Base-by-base conservation (phyloP, 1,140 invertebrate genomes). In the Drosophila biarmipes region DNA sequence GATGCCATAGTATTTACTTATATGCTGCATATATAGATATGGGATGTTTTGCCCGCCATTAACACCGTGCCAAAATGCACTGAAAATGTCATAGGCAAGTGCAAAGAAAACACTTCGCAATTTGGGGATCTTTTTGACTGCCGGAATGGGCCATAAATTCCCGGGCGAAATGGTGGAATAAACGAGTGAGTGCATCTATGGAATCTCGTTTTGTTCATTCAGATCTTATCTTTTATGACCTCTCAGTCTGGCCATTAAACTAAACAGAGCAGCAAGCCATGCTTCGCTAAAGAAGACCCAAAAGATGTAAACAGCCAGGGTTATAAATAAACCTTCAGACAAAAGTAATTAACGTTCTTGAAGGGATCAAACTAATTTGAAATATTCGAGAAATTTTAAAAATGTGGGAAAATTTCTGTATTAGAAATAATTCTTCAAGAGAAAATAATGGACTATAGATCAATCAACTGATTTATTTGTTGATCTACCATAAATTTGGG, bases 21-120 rank as follows among this genome's bases (percentile, higher is more conserved):
- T 64, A 64, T 66, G 57, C 58, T 27, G 7, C 7, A 31, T 2
- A 31, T 31, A 66, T 64, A 52, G 64, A 52, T 43, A 67, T 43
- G 19, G 29, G 19, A 51, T 67, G 63, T 64, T 67, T 67, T 64
- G 45, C 19, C 35, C 62, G 35, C 45, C 38, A 67, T 67, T 64
- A 67, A 67, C 59, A 67, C 35, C 35, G 37, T 34, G 59, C 59
- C 21, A 64, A 64, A 45, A 64, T 64, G 38, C 59, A 64, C 59
- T 64, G 63, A 67, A 67, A 64, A 64, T 67, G 63, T 67, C 63
- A 63, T 51, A 51, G 49, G 63, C 63, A 62, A 64, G 34, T 43
- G 43, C 43, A 34, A 31, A 19, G 34, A 63, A 63, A 66, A 63
- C 58, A 58, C 17, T 11, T 12, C n/a, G 34, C 48, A 61, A 58